Conservation (phyloP, 2,113 vertebrate genomes). For the Petroica traversi region DNA sequence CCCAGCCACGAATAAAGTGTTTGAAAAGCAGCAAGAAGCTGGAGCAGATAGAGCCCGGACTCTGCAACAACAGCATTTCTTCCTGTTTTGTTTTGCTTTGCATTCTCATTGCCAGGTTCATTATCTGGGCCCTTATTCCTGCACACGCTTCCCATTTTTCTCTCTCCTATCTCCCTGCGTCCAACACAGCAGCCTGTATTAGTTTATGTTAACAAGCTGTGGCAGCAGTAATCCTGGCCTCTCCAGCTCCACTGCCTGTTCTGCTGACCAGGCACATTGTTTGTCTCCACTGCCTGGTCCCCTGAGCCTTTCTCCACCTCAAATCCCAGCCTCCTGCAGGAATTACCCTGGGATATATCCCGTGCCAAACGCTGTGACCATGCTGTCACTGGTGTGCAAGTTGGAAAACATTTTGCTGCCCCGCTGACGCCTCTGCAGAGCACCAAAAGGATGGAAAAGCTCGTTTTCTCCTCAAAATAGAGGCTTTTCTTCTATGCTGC, state of each 20-base stretch:
- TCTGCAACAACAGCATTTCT: not conserved
- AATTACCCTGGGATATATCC: not conserved
- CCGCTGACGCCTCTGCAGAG: not conserved
- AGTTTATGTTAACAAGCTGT: constrained; percentile 66
- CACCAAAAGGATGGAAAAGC: not conserved
- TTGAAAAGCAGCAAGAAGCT: not conserved
- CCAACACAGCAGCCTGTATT: constrained; percentile 39
- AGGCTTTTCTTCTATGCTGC: not conserved
- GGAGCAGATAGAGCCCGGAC: not conserved
- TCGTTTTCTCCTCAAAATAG: not conserved
- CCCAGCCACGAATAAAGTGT: not conserved
- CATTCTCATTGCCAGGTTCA: constrained; percentile 58
- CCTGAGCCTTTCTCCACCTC: not conserved
- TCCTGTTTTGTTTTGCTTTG: constrained; percentile 45
- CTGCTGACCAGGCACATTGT: constrained; percentile 37
- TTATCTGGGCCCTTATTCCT: constrained; percentile 61
- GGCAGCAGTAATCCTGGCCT: constrained; percentile 37
- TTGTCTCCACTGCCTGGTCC: not conserved
- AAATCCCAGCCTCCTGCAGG: not conserved
- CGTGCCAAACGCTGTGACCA: not conserved
- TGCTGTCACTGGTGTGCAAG: rapidly evolving
- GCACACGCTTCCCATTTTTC: constrained; percentile 56
- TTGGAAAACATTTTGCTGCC: not conserved
- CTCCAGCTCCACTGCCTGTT: not conserved
- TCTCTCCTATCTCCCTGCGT: constrained; percentile 3